phyloP scores from a whole-genome alignment of 2,113 vertebrate genomes.

The Uria lomvia region DNA sequence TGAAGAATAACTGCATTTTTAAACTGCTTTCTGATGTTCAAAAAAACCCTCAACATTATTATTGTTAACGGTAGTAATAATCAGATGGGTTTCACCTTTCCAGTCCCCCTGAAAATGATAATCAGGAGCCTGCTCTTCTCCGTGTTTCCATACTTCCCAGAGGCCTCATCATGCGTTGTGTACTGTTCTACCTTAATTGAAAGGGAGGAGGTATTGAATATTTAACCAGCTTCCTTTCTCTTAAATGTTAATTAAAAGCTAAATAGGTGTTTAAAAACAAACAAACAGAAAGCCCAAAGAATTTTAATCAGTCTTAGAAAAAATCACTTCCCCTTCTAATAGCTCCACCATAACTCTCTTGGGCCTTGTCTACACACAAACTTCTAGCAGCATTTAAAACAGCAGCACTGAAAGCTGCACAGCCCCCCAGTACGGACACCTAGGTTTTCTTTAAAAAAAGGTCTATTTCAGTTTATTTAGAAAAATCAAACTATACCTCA shows the following conservation, averaged over 20 bases:
- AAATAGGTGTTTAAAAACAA: conserved; percentile 68
- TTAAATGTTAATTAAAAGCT: conserved; percentile 68
- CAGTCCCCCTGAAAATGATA: conserved; percentile 32
- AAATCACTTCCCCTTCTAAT: conserved; percentile 53
- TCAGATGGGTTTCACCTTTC: conserved; percentile 45
- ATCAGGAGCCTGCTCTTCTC: conserved; percentile 37
- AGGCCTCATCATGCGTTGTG: conserved; percentile 41
- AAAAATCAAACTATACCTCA: not conserved
- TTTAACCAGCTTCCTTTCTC: conserved; percentile 63
- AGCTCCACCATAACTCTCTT: conserved; percentile 20
- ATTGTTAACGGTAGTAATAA: not conserved
- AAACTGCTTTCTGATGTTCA: not conserved
- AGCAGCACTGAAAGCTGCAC: not conserved
- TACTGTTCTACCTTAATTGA: conserved; percentile 63
- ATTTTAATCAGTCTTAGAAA: conserved; percentile 58
- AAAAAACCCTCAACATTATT: not conserved
- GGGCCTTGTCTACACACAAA: conserved; percentile 13
- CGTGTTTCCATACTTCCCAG: conserved; percentile 47
- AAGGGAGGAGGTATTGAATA: conserved; percentile 68
- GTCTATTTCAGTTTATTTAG: not conserved
- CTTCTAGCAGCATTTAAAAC: not conserved
- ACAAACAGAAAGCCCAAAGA: conserved; percentile 59
- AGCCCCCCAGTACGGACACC: accelerated
- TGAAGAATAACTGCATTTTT: not conserved
- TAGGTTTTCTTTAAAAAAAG: not conserved